These are phyloP conservation scores for Napeogenes inachia DNA, from an alignment of 2,888 invertebrate species.

Conservation along the genomic window DNA sequence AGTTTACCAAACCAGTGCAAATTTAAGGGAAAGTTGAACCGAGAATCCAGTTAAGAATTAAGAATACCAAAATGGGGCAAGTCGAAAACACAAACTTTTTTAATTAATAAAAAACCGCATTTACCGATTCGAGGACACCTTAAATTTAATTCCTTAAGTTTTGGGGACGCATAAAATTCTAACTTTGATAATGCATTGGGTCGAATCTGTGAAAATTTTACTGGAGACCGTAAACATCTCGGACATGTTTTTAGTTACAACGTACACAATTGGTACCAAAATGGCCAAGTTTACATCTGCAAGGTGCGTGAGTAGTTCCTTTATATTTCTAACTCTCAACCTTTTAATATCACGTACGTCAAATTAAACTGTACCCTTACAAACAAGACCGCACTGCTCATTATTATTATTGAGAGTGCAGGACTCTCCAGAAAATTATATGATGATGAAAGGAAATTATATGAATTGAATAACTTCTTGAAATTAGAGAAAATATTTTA, in stretches of 20 bases:
- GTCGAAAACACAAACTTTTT: constrained; percentile 18
- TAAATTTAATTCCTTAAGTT: constrained; percentile 19
- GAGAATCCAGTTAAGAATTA: neutral
- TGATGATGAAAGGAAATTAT: too few relatives aligned
- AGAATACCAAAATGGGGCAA: constrained; percentile 9
- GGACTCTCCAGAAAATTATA: too few relatives aligned
- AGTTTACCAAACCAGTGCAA: neutral
- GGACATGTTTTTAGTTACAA: constrained; percentile 25
- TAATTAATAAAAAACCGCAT: constrained; percentile 24
- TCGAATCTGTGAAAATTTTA: constrained; percentile 23
- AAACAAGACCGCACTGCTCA: neutral
- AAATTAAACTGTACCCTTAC: neutral
- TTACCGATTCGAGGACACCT: constrained; percentile 13
- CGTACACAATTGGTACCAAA: neutral
- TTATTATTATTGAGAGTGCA: too few relatives aligned
- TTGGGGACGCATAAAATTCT: constrained; percentile 14
- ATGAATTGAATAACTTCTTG: too few relatives aligned
- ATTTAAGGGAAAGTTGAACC: neutral
- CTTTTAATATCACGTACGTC: neutral
- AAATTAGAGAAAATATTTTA: too few relatives aligned
- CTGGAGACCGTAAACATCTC: constrained; percentile 24
- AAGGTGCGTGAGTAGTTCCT: constrained; percentile 1
- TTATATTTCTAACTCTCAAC: neutral
- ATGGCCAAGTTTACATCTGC: neutral
- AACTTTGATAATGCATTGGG: constrained; percentile 16